These are phyloP conservation scores for Peromyscus nudipes DNA, from an alignment of 2,797 vertebrate genomes.

Conservation along the genomic window DNA sequence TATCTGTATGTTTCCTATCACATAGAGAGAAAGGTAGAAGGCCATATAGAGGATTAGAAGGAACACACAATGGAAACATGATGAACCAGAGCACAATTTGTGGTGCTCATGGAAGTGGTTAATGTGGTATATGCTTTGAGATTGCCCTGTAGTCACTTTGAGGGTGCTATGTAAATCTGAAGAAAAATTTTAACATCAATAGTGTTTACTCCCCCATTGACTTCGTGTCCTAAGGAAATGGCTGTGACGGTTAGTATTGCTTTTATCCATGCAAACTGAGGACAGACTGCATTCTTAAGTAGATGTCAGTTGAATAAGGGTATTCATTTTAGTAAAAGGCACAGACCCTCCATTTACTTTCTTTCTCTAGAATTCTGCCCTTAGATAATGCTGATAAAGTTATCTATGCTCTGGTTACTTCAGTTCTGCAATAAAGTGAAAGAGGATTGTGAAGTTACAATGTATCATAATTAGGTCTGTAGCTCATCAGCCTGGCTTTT, in stretches of 20 bases:
- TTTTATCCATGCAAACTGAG: background rate
- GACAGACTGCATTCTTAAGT: background rate
- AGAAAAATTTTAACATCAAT: background rate
- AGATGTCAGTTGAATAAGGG: background rate
- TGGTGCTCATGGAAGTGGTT: background rate
- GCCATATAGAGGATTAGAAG: background rate
- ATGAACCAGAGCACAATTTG: background rate
- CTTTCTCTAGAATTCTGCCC: background rate
- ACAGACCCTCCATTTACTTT: background rate
- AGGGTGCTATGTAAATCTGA: background rate
- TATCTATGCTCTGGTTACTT: slow-evolving; percentile 49
- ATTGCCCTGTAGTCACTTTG: background rate
- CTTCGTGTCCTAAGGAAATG: background rate
- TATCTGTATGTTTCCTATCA: background rate
- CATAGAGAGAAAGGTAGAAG: background rate
- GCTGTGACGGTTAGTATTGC: background rate
- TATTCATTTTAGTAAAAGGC: slow-evolving; percentile 54
- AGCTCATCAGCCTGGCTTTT: slow-evolving; percentile 74
- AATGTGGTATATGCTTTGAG: background rate
- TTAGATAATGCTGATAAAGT: slow-evolving; percentile 29
- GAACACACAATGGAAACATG: background rate
- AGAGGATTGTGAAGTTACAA: slow-evolving; percentile 7
- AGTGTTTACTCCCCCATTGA: background rate
- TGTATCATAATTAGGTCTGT: background rate
- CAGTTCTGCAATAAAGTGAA: slow-evolving; percentile 23